phyloP scores from a whole-genome alignment of 2,888 invertebrate species.

The Adelphocoris suturalis region DNA sequence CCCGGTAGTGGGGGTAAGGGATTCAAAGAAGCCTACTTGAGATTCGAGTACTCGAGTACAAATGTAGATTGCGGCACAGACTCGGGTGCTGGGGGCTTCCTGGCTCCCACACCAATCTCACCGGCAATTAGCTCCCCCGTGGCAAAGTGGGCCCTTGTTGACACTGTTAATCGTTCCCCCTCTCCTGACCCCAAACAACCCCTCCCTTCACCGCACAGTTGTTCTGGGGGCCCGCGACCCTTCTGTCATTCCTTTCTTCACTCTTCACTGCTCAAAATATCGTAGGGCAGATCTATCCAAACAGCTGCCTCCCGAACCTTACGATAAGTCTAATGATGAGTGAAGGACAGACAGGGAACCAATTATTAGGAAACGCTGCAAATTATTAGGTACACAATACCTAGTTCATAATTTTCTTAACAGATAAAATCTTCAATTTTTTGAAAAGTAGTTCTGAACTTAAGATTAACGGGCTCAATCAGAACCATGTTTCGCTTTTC shows the following conservation, averaged over 20 bases:
- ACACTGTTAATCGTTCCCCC: conserved; percentile 59
- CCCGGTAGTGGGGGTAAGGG: neutral
- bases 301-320: neutral
- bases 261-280: neutral
- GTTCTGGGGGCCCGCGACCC: conserved; percentile 15
- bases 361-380: no score
- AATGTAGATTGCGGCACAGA: neutral
- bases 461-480: no score
- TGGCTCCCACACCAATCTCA: conserved; percentile 71
- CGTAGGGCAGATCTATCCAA: neutral
- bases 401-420: no score
- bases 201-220: neutral
- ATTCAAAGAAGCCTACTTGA: neutral
- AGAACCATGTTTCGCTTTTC: no score
- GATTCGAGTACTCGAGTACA: conserved; percentile 14
- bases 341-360: no score
- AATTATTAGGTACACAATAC: no score
- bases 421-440: no score
- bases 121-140: conserved; percentile 71
- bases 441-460: no score
- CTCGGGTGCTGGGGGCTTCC: conserved; percentile 60
- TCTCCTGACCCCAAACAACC: neutral
- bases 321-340: no score
- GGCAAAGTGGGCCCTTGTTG: conserved; percentile 71
- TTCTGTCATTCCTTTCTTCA: neutral